Evolutionary conservation across 2,888 invertebrate genomes (phyloP).

Genomic region (Xiphydria camelus): DNA sequence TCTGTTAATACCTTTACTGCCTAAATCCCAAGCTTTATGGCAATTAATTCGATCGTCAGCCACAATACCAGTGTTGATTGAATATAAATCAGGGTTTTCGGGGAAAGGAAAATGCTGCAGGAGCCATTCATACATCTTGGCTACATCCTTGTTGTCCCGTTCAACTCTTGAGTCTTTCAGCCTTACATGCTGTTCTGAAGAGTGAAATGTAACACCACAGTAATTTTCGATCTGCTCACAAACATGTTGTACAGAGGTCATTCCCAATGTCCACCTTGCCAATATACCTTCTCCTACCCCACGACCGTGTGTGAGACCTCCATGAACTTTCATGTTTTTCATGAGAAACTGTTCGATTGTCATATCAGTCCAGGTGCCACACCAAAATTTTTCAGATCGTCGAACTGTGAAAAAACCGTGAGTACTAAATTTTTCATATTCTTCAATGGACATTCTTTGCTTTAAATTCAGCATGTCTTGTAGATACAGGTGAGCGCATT

Average conservation of each 20-base stretch:
- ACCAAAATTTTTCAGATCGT: conserved; percentile 28
- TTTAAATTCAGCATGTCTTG: conserved; percentile 32
- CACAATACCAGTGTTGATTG: conserved; percentile 25
- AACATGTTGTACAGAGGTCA: conserved; percentile 30
- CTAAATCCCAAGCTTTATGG: conserved; percentile 19
- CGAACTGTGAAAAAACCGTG: conserved; percentile 26
- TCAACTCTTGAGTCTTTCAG: conserved; percentile 25
- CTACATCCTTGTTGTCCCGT: conserved; percentile 27
- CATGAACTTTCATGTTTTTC: conserved; percentile 32
- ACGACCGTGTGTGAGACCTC: conserved; percentile 32
- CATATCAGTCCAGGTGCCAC: no score
- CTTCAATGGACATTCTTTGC: conserved; percentile 22
- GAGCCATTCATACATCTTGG: no score
- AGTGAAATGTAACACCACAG: conserved; percentile 23
- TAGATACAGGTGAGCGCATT: conserved; percentile 34
- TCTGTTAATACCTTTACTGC: conserved; percentile 5
- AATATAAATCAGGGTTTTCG: conserved; percentile 22
- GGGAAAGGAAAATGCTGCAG: no score
- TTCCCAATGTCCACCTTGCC: conserved; percentile 33
- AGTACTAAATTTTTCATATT: conserved; percentile 24
- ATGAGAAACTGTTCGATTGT: no score
- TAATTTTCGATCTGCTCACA: conserved; percentile 25
- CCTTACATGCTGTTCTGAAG: conserved; percentile 39
- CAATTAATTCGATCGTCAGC: conserved; percentile 21
- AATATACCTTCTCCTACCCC: conserved; percentile 33